phyloP scores from a whole-genome alignment of 1,140 invertebrate species.

The Pseudachorutes palmiensis region DNA sequence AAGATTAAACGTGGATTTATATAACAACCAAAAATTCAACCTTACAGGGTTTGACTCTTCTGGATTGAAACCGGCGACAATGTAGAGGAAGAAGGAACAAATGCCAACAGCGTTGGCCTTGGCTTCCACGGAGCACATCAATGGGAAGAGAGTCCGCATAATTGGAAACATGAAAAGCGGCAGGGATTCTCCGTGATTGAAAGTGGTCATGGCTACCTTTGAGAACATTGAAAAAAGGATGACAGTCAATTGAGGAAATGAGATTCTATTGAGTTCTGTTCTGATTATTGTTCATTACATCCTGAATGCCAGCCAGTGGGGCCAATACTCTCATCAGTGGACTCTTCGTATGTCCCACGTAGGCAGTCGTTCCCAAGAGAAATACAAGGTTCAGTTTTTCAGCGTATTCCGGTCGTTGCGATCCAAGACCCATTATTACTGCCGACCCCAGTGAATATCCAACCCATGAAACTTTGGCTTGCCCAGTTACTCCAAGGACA shows the following conservation, averaged over 20 bases:
- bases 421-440: slow-evolving; percentile 44
- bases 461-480: slow-evolving; percentile 53
- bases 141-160: slow-evolving; percentile 16
- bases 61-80: slow-evolving; percentile 21
- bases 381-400: slow-evolving; percentile 47
- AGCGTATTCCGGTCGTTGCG: slow-evolving; percentile 55
- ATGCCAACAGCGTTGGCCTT: slow-evolving; percentile 14
- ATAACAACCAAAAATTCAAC: too few species aligned
- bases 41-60: slow-evolving; percentile 26
- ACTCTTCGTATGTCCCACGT: slow-evolving; percentile 18
- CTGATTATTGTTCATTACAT: slow-evolving; percentile 12
- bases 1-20: background rate
- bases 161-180: slow-evolving; percentile 24
- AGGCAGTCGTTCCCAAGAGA: slow-evolving; percentile 24
- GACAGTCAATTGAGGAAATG: background rate
- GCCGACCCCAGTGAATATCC: slow-evolving; percentile 47
- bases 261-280: too few species aligned
- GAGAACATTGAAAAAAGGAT: background rate
- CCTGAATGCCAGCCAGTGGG: slow-evolving; percentile 11
- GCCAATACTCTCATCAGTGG: slow-evolving; percentile 18
- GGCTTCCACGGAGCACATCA: slow-evolving; percentile 25
- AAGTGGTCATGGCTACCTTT: slow-evolving; percentile 16
- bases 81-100: slow-evolving; percentile 22
- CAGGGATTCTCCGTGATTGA: slow-evolving; percentile 25
- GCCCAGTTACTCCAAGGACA: slow-evolving; percentile 49